Evolutionary conservation across 2,888 invertebrate species (phyloP).

Genomic region (Eupithecia insigniata): DNA sequence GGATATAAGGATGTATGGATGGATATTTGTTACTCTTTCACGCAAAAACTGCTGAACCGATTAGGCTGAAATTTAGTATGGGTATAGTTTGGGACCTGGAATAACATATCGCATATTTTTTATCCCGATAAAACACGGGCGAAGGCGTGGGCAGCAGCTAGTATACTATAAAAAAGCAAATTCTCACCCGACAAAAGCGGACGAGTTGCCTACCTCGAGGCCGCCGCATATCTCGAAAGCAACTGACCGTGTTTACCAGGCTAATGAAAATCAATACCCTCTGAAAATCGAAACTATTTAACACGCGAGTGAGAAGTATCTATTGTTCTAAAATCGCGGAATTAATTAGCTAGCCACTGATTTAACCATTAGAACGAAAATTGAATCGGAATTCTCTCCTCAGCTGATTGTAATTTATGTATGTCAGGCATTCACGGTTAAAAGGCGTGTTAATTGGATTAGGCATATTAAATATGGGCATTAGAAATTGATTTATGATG

Average conservation of each 20-base stretch:
- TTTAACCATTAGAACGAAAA: conserved; percentile 41
- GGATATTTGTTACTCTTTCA: no score
- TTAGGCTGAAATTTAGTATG: no score
- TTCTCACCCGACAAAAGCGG: neutral
- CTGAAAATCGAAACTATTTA: conserved; percentile 15
- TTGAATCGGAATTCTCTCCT: conserved; percentile 24
- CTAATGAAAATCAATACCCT: conserved; percentile 1
- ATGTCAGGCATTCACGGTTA: conserved; percentile 12
- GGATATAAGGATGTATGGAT: no score
- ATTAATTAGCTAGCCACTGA: conserved; percentile 40
- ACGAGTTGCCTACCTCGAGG: neutral
- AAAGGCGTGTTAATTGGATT: conserved; percentile 16
- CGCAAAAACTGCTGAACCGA: no score
- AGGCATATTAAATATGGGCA: neutral
- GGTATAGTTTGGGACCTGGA: no score
- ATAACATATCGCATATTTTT: no score
- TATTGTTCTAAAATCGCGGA: conserved; percentile 39
- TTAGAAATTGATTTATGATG: neutral
- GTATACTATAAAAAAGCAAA: no score
- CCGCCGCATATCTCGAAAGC: neutral
- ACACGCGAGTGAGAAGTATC: conserved; percentile 23
- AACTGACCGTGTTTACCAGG: neutral
- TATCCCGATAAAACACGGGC: no score
- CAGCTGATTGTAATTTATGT: conserved; percentile 1
- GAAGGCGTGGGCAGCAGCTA: no score